Base-by-base conservation (phyloP, 2,113 vertebrate genomes). In the Indri indri region DNA sequence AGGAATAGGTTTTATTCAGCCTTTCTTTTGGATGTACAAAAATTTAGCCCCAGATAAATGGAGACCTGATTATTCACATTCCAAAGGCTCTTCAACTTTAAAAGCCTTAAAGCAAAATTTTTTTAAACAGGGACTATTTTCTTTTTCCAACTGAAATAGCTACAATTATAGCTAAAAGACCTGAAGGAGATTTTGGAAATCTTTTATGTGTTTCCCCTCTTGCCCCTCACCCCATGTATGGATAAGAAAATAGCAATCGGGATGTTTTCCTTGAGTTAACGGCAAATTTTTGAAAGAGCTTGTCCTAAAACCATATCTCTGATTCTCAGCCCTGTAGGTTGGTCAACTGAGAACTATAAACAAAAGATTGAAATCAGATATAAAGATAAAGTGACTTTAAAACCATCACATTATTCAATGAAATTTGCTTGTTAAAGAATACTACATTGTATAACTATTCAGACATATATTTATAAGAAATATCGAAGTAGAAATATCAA, bases 21-120 rank as follows among this genome's bases (percentile, higher is more conserved):
- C 54, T 92, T 88, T 45, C 42, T 34, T 97, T 37, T 37, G 45
- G 18, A 30, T 42, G 7, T 42, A 54, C 52, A 77, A 81, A 96
- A 71, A 77, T 54, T 45, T 63, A 82, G 37, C 40, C 32, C 57
- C 22, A 79, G 84, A 88, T 66, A 71, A 96, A 47, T 57, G 68
- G 63, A 91, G 61, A 87, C n/a, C 9, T 18, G 23, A 42, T 83
- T 73, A 90, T 77, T 92, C 45, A 54, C 50, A 90, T 93, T 79
- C 94, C 74, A 93, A 97, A 95, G 59, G 10, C 61, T 90, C 79
- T 85, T 88, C 79, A 82, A 88, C 32, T 91, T 88, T 61, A 73
- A 92, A 90, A 68, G 47, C 27, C 23, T 83, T 73, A 88, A 76
- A 70, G 25, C 10, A 95, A n/a, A 0, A 20, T 37, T 65, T 66